These are phyloP conservation scores for Hypsibius dujardini DNA, from an alignment of 1,140 invertebrate species.

Conservation along the genomic window DNA sequence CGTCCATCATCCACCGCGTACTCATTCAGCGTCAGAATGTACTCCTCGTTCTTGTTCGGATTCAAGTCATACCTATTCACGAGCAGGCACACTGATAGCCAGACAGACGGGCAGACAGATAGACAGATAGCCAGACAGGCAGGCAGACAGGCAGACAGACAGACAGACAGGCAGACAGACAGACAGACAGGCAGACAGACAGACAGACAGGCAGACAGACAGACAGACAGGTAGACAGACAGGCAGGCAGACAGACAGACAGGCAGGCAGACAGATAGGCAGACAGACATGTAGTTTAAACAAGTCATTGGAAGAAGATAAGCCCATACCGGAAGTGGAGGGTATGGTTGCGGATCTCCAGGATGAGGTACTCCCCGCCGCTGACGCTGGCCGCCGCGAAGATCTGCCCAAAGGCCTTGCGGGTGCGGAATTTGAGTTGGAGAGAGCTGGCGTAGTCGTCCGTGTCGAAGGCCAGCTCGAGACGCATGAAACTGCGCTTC, in stretches of 20 bases:
- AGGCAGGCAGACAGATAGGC: too few relatives aligned
- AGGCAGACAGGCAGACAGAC: too few relatives aligned
- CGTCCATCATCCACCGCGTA: slow-evolving; percentile 74
- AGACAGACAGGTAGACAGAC: too few relatives aligned
- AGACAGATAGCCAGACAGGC: too few relatives aligned
- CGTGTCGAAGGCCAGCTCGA: slow-evolving; percentile 78
- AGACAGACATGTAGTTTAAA: too few relatives aligned
- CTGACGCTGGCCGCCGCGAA: slow-evolving; percentile 82
- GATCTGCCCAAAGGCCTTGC: slow-evolving; percentile 73
- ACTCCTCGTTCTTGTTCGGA: slow-evolving; percentile 16
- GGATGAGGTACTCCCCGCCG: slow-evolving; percentile 76
- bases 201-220: too few relatives aligned
- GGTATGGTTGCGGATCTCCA: slow-evolving; percentile 75
- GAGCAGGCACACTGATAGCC: too few relatives aligned
- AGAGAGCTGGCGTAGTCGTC: slow-evolving; percentile 76
- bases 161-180: too few relatives aligned
- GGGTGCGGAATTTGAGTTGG: slow-evolving; percentile 72
- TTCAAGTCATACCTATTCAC: slow-evolving; percentile 16
- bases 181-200: too few relatives aligned
- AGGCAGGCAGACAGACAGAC: too few relatives aligned
- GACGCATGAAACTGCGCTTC: slow-evolving; percentile 80
- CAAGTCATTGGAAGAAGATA: too few relatives aligned
- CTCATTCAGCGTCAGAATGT: slow-evolving; percentile 7
- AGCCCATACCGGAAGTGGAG: slow-evolving; percentile 65
- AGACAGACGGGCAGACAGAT: too few relatives aligned